Evolutionary conservation across 2,113 vertebrate genomes (phyloP).

Genomic region (Plotosus lineatus): DNA sequence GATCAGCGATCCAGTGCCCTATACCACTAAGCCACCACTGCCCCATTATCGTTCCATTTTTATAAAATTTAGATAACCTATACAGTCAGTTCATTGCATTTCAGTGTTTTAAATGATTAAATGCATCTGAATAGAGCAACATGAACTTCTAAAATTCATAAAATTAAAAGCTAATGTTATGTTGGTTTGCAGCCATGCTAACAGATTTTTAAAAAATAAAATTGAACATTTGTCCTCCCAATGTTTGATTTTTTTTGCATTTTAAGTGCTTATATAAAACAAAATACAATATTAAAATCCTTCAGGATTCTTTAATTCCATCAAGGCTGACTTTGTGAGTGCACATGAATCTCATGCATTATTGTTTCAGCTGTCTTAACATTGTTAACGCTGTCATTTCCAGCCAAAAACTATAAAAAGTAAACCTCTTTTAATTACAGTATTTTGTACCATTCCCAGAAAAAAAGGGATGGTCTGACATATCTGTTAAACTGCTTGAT

Average conservation of each 20-base stretch:
- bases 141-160: not conserved
- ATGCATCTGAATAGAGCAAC: not conserved
- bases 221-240: not conserved
- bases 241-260: not conserved
- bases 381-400: conserved; percentile 28
- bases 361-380: not conserved
- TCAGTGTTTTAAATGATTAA: not conserved
- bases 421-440: not conserved
- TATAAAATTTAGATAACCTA: not conserved
- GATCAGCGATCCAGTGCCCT: too few relatives aligned
- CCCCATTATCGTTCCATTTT: not conserved
- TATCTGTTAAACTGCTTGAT: conserved; percentile 28
- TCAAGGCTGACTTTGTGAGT: not conserved
- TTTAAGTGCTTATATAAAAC: not conserved
- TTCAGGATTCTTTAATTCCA: not conserved
- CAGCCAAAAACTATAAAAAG: not conserved
- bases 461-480: conserved; percentile 9
- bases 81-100: not conserved
- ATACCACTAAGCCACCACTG: too few relatives aligned
- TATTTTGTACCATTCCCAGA: not conserved
- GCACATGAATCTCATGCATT: conserved; percentile 29
- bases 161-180: not conserved
- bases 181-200: not conserved
- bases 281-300: not conserved
- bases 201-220: not conserved